Conservation (phyloP, 2,888 invertebrate species). For the Xestia ashworthii region DNA sequence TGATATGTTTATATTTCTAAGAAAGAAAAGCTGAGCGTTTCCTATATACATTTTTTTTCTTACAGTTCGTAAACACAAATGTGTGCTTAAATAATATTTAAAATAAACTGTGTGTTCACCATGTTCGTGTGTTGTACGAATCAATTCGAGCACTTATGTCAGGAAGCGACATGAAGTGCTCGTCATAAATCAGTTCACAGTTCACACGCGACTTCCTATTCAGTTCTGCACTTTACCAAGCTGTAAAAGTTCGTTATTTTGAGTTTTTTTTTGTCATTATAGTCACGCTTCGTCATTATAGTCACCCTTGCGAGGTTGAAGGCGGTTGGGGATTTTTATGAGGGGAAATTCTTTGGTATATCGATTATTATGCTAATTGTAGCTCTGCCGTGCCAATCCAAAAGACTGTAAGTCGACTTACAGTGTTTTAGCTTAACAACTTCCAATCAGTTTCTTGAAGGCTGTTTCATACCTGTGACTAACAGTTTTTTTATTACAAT, state of each 20-base stretch:
- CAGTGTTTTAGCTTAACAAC: too few species aligned
- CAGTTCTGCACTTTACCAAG: conserved; percentile 31
- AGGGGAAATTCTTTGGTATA: conserved; percentile 5
- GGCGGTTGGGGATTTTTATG: conserved; percentile 5
- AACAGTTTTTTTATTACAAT: too few species aligned
- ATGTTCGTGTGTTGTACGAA: conserved; percentile 50
- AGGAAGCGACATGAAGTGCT: conserved; percentile 51
- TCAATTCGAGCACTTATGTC: conserved; percentile 50
- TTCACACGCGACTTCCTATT: conserved; percentile 58
- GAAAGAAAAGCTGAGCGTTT: conserved; percentile 45
- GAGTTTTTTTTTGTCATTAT: conserved; percentile 21
- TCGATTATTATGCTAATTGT: conserved; percentile 31
- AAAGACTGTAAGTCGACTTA: too few species aligned
- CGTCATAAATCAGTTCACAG: conserved; percentile 51
- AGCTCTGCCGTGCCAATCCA: too few species aligned
- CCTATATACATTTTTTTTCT: conserved; percentile 39
- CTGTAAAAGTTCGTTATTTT: conserved; percentile 25
- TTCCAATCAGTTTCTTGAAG: too few species aligned
- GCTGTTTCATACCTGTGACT: too few species aligned
- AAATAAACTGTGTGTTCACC: conserved; percentile 45
- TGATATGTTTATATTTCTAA: conserved; percentile 45
- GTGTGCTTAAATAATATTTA: conserved; percentile 51
- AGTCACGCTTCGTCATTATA: conserved; percentile 11
- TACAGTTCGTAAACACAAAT: conserved; percentile 43
- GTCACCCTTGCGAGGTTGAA: conserved; percentile 4